Base-by-base conservation (phyloP, 1,140 invertebrate species). In the Wiebesia pumilae region DNA sequence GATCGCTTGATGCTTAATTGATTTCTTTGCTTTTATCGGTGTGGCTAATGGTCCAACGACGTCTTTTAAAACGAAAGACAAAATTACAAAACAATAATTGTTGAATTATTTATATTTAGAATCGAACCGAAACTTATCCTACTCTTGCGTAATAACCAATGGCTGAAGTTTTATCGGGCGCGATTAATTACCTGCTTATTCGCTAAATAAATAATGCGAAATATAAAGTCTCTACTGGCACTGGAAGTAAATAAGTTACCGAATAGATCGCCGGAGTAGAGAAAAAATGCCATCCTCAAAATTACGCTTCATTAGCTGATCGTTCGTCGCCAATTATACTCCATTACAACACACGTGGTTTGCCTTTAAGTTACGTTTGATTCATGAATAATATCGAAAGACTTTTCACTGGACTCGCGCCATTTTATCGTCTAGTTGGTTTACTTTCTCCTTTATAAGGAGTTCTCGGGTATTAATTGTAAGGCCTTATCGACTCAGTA, bases 361-460 rank as follows among this genome's bases (percentile, higher is more conserved):
- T 75, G 83, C 27, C 83, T 79, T 38, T 84, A 24, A 40, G 33
- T 84, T 67, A 65, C 30, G 58, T 33, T 79, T n/a, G 75, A 69
- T 79, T 79, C 79, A 67, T 82, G 84, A 86, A 81, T 86, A 86
- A 82, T 81, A 86, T 67, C n/a, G 77, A 24, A 43, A 54, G 79
- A 86, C 67, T 81, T 77, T 86, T 77, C 80, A 77, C 51, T 69
- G 24, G 21, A 47, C 65, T n/a, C 78, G 79, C 38, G 12, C 40
- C 0, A 54, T 85, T 86, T 86, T 86, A 86, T 86, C 30, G 77
- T 58, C 38, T n/a, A 54, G 40, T 54, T 35, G 21, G 73, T 47
- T 40, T 40, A 43, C 80, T 86, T 86, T 83, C 85, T 86, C 79
- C 80, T 83, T 51, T 51, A 78, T 78, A 83, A 82, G 80, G 85